phyloP scores from a whole-genome alignment of 2,113 vertebrate genomes.

The Chiloscyllium plagiosum region DNA sequence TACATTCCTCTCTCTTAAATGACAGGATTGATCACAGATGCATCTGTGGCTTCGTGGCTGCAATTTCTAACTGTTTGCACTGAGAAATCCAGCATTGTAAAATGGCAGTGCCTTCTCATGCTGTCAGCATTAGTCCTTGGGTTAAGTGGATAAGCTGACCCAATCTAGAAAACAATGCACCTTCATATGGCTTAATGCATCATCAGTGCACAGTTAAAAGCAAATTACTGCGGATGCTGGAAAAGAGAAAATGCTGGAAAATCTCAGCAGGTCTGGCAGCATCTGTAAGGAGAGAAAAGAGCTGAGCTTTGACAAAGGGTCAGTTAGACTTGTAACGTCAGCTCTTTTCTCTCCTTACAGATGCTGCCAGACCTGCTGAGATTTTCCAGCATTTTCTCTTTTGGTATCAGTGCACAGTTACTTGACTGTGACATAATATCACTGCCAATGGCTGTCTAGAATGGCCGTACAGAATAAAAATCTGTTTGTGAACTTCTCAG shows the following conservation, averaged over 20 bases:
- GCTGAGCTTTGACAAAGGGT: too few relatives aligned
- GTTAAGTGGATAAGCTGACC: neutral
- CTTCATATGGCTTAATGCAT: neutral
- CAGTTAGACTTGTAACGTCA: too few relatives aligned
- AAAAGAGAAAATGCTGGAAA: too few relatives aligned
- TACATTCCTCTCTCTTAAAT: neutral
- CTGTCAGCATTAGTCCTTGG: neutral
- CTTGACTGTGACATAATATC: neutral
- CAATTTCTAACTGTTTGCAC: neutral
- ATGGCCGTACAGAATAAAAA: neutral
- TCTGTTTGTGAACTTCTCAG: neutral
- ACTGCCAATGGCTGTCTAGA: neutral
- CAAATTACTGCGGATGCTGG: too few relatives aligned
- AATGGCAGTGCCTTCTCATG: neutral
- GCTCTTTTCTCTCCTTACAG: too few relatives aligned
- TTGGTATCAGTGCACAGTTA: neutral
- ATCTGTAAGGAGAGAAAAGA: too few relatives aligned
- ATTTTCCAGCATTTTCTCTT: too few relatives aligned
- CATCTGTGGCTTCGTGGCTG: neutral
- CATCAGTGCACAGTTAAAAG: neutral
- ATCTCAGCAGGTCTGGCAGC: too few relatives aligned
- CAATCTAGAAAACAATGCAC: neutral
- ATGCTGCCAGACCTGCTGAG: too few relatives aligned
- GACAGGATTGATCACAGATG: neutral
- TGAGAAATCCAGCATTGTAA: neutral